Conservation (phyloP, 2,113 vertebrate species). For the Catagonus wagneri region DNA sequence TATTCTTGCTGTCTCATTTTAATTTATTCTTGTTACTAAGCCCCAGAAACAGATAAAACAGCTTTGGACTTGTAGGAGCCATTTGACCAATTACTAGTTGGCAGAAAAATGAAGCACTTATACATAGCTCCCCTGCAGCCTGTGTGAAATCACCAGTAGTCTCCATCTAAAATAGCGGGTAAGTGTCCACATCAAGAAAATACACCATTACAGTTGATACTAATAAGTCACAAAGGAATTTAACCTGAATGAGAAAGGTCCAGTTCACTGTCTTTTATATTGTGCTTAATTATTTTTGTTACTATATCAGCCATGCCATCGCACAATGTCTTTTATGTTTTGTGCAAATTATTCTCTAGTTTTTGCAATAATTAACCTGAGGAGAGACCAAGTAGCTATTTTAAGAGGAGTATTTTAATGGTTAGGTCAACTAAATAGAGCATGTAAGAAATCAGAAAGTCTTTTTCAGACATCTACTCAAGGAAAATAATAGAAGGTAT, state of each 20-base stretch:
- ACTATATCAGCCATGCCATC: background rate
- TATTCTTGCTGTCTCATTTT: conserved; percentile 17
- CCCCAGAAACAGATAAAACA: background rate
- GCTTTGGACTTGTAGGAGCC: background rate
- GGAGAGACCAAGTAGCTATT: background rate
- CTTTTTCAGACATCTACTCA: background rate
- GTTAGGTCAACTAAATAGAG: background rate
- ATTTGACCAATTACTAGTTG: background rate
- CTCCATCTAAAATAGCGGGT: conserved; percentile 29
- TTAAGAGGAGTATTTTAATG: background rate
- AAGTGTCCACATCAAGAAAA: background rate
- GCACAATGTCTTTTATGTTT: background rate
- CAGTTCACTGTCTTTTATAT: background rate
- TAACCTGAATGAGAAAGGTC: background rate
- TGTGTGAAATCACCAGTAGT: conserved; percentile 5
- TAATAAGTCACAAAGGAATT: background rate
- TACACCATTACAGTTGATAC: background rate
- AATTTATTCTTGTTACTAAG: conserved; percentile 70
- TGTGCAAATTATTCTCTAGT: background rate
- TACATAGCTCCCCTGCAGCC: background rate
- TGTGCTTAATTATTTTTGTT: background rate
- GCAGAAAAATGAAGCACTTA: background rate
- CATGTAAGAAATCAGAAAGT: background rate
- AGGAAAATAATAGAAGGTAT: background rate
- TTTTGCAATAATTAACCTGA: background rate